Evolutionary conservation across 2,888 invertebrate species (phyloP).

Genomic region (Tuta absoluta): DNA sequence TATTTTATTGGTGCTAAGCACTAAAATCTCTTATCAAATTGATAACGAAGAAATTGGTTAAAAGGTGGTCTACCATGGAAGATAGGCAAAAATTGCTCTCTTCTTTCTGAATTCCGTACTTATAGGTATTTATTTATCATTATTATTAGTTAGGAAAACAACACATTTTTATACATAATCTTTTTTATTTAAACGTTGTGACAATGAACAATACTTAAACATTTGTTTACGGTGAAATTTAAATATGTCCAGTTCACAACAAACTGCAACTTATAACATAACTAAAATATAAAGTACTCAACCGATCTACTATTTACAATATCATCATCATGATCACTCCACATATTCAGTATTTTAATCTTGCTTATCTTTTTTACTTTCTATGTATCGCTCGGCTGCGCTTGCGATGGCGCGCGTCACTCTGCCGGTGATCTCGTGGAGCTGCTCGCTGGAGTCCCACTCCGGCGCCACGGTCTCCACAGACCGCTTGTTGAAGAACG

Average conservation of each 20-base stretch:
- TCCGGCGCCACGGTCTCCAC: conserved; percentile 68
- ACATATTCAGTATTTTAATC: conserved; percentile 27
- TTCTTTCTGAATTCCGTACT: no score
- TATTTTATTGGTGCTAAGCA: no score
- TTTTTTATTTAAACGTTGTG: conserved; percentile 52
- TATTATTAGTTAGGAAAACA: not conserved
- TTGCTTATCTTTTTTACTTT: conserved; percentile 37
- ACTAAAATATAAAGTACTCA: conserved; percentile 4
- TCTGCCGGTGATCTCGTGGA: conserved; percentile 72
- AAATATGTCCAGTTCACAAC: conserved; percentile 77
- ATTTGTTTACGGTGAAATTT: conserved; percentile 39
- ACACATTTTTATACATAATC: not conserved
- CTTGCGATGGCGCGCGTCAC: conserved; percentile 69
- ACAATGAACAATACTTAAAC: conserved; percentile 71
- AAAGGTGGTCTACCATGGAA: no score
- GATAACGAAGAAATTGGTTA: no score
- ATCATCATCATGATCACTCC: not conserved
- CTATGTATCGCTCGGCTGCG: conserved; percentile 69
- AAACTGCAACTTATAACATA: conserved; percentile 16
- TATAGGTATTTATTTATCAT: not conserved
- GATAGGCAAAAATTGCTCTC: no score
- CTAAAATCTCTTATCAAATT: no score
- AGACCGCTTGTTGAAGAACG: conserved; percentile 71
- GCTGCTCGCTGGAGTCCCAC: conserved; percentile 72
- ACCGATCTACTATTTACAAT: conserved; percentile 30